Percentiles rank a stretch among this genome's conserved stretches.
These are phyloP conservation scores for Apomyelois bistriatella DNA, from an alignment of 2,888 invertebrate species.

Conservation along the genomic window DNA sequence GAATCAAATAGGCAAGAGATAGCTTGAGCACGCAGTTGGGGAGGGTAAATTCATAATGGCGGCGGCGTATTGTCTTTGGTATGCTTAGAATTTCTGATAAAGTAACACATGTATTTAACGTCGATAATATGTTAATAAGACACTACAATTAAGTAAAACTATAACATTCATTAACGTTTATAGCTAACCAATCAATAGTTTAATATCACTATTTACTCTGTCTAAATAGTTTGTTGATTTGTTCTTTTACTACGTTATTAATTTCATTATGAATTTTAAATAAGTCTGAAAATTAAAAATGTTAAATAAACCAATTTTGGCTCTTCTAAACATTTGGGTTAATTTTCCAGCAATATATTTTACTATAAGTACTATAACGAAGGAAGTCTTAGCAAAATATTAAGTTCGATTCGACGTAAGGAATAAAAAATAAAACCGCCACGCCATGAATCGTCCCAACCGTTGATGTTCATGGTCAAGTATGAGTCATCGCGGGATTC, in stretches of 20 bases:
- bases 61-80: background rate
- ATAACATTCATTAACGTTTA: too few species aligned
- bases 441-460: constrained; percentile 28
- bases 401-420: background rate
- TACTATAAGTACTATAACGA: background rate
- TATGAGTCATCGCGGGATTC: constrained; percentile 28
- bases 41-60: background rate
- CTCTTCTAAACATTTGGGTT: too few species aligned
- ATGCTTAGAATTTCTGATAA: background rate
- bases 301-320: too few species aligned
- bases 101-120: background rate
- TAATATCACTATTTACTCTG: too few species aligned
- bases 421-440: constrained; percentile 17
- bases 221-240: too few species aligned
- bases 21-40: background rate
- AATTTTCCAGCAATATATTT: too few species aligned
- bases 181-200: too few species aligned
- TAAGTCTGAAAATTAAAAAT: too few species aligned
- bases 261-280: too few species aligned
- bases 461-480: constrained; percentile 27
- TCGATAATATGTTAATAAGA: background rate
- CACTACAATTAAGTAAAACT: too few species aligned
- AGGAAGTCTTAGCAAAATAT: constrained; percentile 4
- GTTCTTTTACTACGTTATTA: too few species aligned
- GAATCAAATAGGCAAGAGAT: constrained; percentile 1